Evolutionary conservation across 2,113 vertebrate species (phyloP).

Genomic region (Agapornis roseicollis): DNA sequence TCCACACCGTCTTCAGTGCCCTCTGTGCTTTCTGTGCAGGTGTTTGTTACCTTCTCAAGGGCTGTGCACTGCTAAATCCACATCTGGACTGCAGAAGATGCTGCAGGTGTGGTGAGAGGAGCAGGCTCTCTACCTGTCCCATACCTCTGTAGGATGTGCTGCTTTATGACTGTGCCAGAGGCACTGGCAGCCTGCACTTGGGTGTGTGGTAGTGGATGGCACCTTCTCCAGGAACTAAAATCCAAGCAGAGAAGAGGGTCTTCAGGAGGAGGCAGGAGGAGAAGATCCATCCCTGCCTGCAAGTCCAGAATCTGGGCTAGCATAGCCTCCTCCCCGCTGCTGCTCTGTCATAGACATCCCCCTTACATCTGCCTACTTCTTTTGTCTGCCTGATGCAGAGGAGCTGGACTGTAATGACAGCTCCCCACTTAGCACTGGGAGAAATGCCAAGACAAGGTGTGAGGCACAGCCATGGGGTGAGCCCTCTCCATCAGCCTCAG

Average conservation of each 20-base stretch:
- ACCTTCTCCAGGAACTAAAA: neutral
- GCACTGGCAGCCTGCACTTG: no score
- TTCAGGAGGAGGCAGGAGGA: neutral
- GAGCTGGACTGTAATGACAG: neutral
- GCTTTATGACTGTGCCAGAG: neutral
- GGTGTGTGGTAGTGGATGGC: rapidly evolving
- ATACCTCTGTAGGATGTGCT: neutral
- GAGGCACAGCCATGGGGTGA: neutral
- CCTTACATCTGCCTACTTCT: neutral
- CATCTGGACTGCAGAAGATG: neutral
- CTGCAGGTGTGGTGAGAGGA: rapidly evolving
- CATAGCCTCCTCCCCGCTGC: neutral
- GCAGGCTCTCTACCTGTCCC: neutral
- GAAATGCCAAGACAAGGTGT: neutral
- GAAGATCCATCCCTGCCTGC: neutral
- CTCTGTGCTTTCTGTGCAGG: neutral
- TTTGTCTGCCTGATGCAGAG: neutral
- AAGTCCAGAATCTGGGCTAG: no score
- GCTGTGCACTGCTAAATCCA: neutral
- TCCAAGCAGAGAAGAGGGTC: neutral
- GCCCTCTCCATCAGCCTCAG: neutral
- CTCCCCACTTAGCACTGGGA: neutral
- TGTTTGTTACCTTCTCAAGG: no score
- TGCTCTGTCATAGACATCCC: neutral
- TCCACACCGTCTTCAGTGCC: neutral